Evolutionary conservation across 2,797 vertebrate species (phyloP).

Genomic region (Hydrocynus forskahlii): DNA sequence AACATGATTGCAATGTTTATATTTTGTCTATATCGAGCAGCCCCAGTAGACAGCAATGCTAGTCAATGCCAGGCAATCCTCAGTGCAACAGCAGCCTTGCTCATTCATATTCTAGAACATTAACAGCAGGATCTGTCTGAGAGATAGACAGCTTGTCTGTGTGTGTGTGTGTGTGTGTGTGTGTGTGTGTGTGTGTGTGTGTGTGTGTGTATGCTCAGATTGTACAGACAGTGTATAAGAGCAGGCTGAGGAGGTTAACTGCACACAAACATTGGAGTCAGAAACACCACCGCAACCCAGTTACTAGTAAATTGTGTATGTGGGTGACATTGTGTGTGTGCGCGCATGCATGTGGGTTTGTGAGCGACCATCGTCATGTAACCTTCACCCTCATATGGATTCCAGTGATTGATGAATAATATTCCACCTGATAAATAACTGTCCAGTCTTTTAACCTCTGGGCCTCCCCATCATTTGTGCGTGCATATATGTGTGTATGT

Average conservation of each 20-base stretch:
- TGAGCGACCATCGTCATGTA: constrained; percentile 39
- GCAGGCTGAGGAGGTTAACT: constrained; percentile 30
- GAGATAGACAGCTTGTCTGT: constrained; percentile 66
- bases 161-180: constrained; percentile 59
- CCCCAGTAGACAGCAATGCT: background rate
- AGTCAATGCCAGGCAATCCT: background rate
- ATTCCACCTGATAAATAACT: constrained; percentile 60
- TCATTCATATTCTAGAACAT: constrained; percentile 6
- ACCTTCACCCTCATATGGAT: constrained; percentile 66
- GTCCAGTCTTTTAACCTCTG: constrained; percentile 63
- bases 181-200: constrained; percentile 34
- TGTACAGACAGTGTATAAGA: constrained; percentile 35
- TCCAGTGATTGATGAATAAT: constrained; percentile 65
- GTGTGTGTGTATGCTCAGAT: constrained; percentile 1
- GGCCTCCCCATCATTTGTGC: background rate
- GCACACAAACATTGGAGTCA: constrained; percentile 31
- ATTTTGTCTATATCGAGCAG: background rate
- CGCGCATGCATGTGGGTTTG: background rate
- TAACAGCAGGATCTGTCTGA: constrained; percentile 35
- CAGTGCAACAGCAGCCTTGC: background rate
- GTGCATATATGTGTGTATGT: background rate
- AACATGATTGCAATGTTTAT: background rate
- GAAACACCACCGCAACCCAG: constrained; percentile 35
- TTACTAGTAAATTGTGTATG: constrained; percentile 22
- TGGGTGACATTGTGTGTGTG: constrained; percentile 14